Evolutionary conservation across 1,140 invertebrate species (phyloP).

Genomic region (Lepeophtheirus salmonis): DNA sequence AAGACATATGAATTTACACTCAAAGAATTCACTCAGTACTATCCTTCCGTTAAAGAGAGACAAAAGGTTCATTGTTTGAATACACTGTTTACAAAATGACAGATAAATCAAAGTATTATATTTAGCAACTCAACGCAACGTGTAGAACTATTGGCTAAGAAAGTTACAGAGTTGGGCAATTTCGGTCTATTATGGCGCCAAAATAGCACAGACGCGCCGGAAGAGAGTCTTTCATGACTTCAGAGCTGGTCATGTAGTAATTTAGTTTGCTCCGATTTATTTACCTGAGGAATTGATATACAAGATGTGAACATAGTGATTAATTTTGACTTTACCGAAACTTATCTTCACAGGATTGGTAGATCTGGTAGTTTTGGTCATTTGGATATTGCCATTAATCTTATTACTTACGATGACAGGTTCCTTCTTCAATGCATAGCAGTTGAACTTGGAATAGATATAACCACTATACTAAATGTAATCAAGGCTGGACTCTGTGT

Average conservation of each 20-base stretch:
- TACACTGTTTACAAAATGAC: conserved; percentile 95
- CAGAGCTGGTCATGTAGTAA: conserved; percentile 85
- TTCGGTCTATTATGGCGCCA: conserved; percentile 98
- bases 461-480: conserved; percentile 96
- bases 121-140: conserved; percentile 99
- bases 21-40: conserved; percentile 99
- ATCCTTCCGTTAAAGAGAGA: conserved; percentile 98
- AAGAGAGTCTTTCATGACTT: conserved; percentile 99
- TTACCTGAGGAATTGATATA: conserved; percentile 98
- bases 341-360: conserved; percentile 97
- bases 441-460: conserved; percentile 93
- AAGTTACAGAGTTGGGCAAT: conserved; percentile 97
- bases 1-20: conserved; percentile 47
- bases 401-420: conserved; percentile 97
- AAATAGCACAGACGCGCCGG: conserved; percentile 93
- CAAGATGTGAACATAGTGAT: conserved; percentile 99
- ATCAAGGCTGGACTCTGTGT: conserved; percentile 94
- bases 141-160: conserved; percentile 94
- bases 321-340: conserved; percentile 99
- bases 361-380: conserved; percentile 92
- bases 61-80: conserved; percentile 99
- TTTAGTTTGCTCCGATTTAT: conserved; percentile 81
- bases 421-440: conserved; percentile 94
- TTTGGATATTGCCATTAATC: conserved; percentile 94
- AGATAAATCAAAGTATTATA: conserved; percentile 99